phyloP scores from a whole-genome alignment of 2,888 invertebrate species.

The Pycnomerus fuliginosus region DNA sequence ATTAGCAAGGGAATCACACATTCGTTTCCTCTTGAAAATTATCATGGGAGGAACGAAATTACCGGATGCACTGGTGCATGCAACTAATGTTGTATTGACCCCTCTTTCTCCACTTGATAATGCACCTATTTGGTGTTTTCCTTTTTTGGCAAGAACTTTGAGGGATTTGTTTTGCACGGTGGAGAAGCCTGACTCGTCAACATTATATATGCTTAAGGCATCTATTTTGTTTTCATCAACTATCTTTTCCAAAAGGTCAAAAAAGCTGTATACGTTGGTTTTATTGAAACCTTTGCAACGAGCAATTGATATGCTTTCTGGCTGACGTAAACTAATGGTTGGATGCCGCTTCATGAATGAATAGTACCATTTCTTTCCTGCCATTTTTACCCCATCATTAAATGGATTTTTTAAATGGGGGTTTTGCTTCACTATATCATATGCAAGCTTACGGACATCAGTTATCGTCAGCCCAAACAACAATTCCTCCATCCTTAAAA shows the following conservation, averaged over 20 bases:
- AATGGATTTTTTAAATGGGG: background rate
- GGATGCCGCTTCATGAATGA: constrained; percentile 13
- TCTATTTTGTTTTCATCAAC: constrained; percentile 7
- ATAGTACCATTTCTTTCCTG: constrained; percentile 21
- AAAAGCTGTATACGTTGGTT: constrained; percentile 11
- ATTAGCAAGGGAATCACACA: background rate
- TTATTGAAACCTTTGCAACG: constrained; percentile 13
- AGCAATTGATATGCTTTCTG: constrained; percentile 13
- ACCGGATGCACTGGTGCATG: background rate
- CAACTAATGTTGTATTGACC: background rate
- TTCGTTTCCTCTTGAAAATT: background rate
- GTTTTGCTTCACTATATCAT: background rate
- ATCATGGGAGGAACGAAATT: background rate
- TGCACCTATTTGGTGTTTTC: background rate
- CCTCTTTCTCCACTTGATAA: background rate
- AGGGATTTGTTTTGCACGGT: constrained; percentile 14
- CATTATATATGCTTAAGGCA: constrained; percentile 7
- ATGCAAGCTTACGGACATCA: background rate
- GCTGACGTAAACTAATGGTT: constrained; percentile 9
- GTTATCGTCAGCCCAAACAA: background rate
- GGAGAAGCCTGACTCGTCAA: constrained; percentile 19
- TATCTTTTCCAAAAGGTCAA: constrained; percentile 4
- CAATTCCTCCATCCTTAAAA: background rate
- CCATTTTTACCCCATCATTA: constrained; percentile 9
- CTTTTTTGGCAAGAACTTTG: constrained; percentile 11